phyloP scores from a whole-genome alignment of 1,140 invertebrate genomes.

The Camponotus vicinus region DNA sequence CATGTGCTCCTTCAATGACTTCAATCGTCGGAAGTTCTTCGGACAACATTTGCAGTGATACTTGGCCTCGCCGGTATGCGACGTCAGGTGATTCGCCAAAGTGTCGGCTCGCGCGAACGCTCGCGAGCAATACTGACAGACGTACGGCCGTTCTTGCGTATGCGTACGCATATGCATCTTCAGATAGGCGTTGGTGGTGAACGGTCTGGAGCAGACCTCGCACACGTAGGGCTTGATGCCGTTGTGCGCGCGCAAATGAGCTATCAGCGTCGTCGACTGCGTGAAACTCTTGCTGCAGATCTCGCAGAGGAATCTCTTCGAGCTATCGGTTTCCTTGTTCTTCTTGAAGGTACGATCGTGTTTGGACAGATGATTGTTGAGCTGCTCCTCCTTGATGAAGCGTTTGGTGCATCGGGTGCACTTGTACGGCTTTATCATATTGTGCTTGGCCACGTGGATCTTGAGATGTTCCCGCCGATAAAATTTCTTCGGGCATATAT shows the following conservation, averaged over 20 bases:
- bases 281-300: conserved; percentile 88
- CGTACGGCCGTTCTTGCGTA: conserved; percentile 87
- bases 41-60: conserved; percentile 89
- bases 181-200: conserved; percentile 85
- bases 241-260: conserved; percentile 88
- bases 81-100: conserved; percentile 85
- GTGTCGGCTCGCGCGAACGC: conserved; percentile 85
- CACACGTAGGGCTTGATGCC: conserved; percentile 90
- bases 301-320: conserved; percentile 90
- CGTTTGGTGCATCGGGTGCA: conserved; percentile 84
- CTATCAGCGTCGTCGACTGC: conserved; percentile 85
- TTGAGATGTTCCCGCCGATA: conserved; percentile 88
- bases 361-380: conserved; percentile 86
- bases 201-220: conserved; percentile 88
- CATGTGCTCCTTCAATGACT: conserved; percentile 88
- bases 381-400: conserved; percentile 86
- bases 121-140: conserved; percentile 87
- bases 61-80: conserved; percentile 88
- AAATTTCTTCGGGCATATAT: conserved; percentile 90
- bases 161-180: conserved; percentile 87
- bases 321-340: conserved; percentile 87
- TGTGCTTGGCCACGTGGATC: conserved; percentile 85
- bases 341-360: conserved; percentile 88
- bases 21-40: conserved; percentile 88
- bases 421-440: conserved; percentile 86